Evolutionary conservation across 2,797 vertebrate species (phyloP), one percentile per base, ranked within the genome.

Genomic region (Leptodactylus fallax): DNA sequence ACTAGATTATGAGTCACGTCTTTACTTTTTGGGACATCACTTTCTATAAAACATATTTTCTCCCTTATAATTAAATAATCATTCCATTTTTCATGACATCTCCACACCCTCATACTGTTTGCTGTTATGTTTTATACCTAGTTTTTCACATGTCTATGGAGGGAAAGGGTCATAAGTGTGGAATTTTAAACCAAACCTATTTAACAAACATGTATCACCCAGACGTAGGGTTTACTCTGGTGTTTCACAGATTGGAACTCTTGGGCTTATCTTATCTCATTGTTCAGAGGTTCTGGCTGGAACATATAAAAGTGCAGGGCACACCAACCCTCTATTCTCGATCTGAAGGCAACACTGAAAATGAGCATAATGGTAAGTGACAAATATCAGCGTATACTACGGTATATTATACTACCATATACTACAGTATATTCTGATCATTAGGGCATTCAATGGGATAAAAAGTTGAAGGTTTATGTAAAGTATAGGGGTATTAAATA

Each of bases 131-230:
- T n/a, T 60, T 49, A 80, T 58, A 14, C 53, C 55, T 53, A n/a
- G 80, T 49, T 61, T 61, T 63, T 63, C 6, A 63, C 36, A 65
- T 10, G 14, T 23, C 55, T 61, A 27, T 69, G 14, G 53, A 76
- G 74, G 65, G n/a, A 56, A 81, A 83, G 83, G 23, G 77, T 86
- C 79, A 65, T 13, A 16, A 53, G 11, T 27, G n/a, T 23, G 61
- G 65, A 80, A 76, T 53, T 27, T 58, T 58, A 1, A 16, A 56
- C 53, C 79, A 21, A 80, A 16, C 85, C 90, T 88, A 17, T 0
- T 71, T 61, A 27, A 78, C 79, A 79, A 88, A 90, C 85, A 91
- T 23, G 27, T 79, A 87, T 85, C 55, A 69, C 60, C 78, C 51
- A 69, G 60, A 87, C 69, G 55, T 76, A 86, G 87, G 65, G 87